Conservation (phyloP, 2,888 invertebrate genomes). For the Pandemis corylana region DNA sequence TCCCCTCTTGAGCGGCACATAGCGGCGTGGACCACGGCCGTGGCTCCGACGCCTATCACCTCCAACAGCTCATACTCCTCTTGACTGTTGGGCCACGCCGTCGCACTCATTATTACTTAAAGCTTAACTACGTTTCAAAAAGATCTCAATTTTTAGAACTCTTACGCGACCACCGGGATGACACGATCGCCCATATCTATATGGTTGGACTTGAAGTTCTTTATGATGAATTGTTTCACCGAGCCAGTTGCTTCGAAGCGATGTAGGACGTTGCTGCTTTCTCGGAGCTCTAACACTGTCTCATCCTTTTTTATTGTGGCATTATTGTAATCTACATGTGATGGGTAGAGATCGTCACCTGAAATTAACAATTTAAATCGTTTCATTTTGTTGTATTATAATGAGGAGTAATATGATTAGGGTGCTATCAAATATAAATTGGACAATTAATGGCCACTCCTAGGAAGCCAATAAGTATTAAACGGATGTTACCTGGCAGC, state of each 20-base stretch:
- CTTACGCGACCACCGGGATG: constrained; percentile 51
- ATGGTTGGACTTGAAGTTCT: constrained; percentile 68
- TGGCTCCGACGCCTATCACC: constrained; percentile 98
- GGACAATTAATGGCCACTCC: too few relatives aligned
- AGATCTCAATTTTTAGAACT: constrained; percentile 54
- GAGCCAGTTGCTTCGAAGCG: constrained; percentile 59
- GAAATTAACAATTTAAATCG: constrained; percentile 50
- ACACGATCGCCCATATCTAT: constrained; percentile 71
- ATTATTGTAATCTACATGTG: constrained; percentile 67
- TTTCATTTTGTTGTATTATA: not conserved
- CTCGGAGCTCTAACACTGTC: constrained; percentile 68
- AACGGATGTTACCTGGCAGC: constrained; percentile 84
- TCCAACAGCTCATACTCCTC: constrained; percentile 97
- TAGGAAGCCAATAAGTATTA: too few relatives aligned
- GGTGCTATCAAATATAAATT: too few relatives aligned
- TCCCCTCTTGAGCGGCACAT: constrained; percentile 96
- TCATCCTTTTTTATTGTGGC: constrained; percentile 57
- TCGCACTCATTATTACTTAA: constrained; percentile 61
- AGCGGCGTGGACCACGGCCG: constrained; percentile 99
- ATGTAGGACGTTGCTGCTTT: constrained; percentile 59
- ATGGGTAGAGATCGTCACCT: constrained; percentile 83
- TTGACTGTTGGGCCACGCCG: constrained; percentile 95
- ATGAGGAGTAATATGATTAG: too few relatives aligned
- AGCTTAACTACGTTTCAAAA: constrained; percentile 54
- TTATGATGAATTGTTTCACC: constrained; percentile 54